phyloP scores from a whole-genome alignment of 2,797 vertebrate species.

The Spinus pinus region DNA sequence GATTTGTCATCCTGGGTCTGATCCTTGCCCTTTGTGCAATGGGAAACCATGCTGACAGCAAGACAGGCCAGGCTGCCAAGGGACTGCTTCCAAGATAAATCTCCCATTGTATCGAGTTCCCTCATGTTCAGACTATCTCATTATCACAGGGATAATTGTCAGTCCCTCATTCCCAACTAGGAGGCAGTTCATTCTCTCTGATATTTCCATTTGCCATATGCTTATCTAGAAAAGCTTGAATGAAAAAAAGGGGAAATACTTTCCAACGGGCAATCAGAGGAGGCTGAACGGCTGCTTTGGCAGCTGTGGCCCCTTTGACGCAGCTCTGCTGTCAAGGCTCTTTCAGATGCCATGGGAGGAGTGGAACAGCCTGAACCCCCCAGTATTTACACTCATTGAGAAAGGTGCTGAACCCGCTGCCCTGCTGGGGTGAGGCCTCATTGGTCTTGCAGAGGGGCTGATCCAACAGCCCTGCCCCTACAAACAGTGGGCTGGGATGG shows the following conservation, averaged over 20 bases:
- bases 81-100: background rate
- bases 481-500: background rate
- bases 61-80: background rate
- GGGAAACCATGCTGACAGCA: background rate
- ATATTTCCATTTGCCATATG: background rate
- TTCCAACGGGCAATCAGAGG: background rate
- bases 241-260: background rate
- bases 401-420: background rate
- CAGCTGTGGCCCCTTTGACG: background rate
- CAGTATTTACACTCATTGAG: conserved; percentile 41
- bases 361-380: background rate
- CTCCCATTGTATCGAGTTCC: background rate
- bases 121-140: background rate
- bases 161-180: background rate
- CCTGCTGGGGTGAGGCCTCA: background rate
- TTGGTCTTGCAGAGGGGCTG: background rate
- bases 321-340: conserved; percentile 45
- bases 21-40: background rate
- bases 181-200: background rate
- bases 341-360: background rate
- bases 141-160: background rate
- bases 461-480: background rate
- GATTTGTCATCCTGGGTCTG: background rate
- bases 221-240: background rate
- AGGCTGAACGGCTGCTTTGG: background rate